Base-by-base conservation (phyloP, 2,888 invertebrate species). In the Cheilosia impressa region DNA sequence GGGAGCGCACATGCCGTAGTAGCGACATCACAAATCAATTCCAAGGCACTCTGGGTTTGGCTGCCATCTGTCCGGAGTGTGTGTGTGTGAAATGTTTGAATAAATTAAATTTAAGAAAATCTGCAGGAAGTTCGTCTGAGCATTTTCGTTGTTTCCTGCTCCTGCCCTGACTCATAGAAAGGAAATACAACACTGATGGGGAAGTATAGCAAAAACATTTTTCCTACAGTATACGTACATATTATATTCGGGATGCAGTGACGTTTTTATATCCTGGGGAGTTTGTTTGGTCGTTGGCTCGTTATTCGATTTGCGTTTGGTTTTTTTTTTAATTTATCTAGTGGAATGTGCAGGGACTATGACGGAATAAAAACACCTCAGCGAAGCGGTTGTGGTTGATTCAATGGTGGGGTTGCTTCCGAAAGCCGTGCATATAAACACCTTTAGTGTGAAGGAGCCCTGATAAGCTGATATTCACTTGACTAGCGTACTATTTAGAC, bases 101-200 rank as follows among this genome's bases (percentile, higher is more conserved):
- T 90, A 91, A 91, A 91, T 90, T 90, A 91, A 91, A 90, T 91
- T 90, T 90, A 88, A 91, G 90, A 89, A 90, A 91, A 91, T 90
- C 91, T 91, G 89, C 91, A 90, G 91, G 90, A 91, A 91, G 91
- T 90, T 91, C 89, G 91, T 91, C 91, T 90, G 90, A 89, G 88
- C 88, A 88, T 81, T 38, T 38, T 87, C 73, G 88, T 87, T 85
- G 77, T 60, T 72, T 58, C 43, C 45, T 73, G 43, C 52, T 66
- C 2, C 52, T 24, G 22, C 27, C 41, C 55, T 15, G n/a, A 15
- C 17, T 57, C 63, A 68, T 17, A 47, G 6, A n/a, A 76, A 66
- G 66, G 66, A 68, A 38, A 50, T 66, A 41, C 24, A n/a, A 31
- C 57, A 22, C 27, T 19, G 34, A 47, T 68, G 72, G 71, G 60